These are phyloP conservation scores for Brevipalpus yothersi DNA, from an alignment of 1,140 invertebrate species.

Conservation along the genomic window DNA sequence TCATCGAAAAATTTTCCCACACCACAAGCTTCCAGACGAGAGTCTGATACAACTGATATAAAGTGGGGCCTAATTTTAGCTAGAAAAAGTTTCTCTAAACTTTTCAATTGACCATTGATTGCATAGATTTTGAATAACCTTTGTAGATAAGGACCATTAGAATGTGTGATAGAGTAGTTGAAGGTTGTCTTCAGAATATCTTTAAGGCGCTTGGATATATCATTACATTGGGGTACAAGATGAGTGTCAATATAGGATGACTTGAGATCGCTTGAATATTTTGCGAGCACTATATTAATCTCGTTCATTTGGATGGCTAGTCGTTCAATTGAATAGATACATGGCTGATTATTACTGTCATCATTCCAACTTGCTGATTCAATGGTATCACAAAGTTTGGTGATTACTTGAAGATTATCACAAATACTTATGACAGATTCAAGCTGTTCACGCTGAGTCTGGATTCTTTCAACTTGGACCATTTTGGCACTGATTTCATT, in stretches of 20 bases:
- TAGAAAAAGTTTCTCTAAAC: conserved; percentile 41
- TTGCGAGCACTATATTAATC: not conserved
- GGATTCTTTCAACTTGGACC: not conserved
- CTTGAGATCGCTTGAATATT: not conserved
- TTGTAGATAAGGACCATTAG: not conserved
- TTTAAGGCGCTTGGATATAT: not conserved
- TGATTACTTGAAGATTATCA: not conserved
- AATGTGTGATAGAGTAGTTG: not conserved
- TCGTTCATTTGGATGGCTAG: not conserved
- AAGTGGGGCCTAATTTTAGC: conserved; percentile 41
- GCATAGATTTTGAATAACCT: conserved; percentile 19
- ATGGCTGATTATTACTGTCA: not conserved
- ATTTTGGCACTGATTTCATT: not conserved
- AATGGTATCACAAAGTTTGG: not conserved
- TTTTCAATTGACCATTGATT: conserved; percentile 28
- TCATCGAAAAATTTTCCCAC: conserved; percentile 1
- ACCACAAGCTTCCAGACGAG: not conserved
- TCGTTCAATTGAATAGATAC: not conserved
- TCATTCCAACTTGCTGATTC: not conserved
- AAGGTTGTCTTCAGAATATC: not conserved
- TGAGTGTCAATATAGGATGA: not conserved
- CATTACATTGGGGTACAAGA: not conserved
- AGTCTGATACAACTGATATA: conserved; percentile 23
- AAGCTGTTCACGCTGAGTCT: not conserved
- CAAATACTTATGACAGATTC: not conserved